Evolutionary conservation across 2,888 invertebrate species (phyloP), one percentile per base, ranked within the genome.

Genomic region (Heterodera filipjevi): DNA sequence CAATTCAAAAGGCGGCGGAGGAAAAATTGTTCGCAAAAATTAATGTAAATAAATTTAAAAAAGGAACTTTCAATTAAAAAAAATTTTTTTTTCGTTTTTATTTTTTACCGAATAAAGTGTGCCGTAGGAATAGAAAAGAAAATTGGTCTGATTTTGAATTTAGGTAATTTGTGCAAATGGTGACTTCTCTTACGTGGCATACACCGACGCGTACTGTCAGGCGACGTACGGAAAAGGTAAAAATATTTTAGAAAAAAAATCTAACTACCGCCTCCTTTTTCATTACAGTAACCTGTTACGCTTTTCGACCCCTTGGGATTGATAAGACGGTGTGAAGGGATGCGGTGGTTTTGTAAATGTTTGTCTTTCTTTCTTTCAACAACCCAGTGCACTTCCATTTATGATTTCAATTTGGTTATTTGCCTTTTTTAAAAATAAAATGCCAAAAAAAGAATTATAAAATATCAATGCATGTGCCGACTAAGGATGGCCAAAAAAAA

Each of bases 1-100:
- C 87, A 19, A 88, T 88, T 77, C 88, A 88, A 81, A 84, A 82
- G 77, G 88, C 87, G 12, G 88, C 88, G 66, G 88, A 88, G 79
- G 86, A 87, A 81, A 86, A 86, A 46, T 79, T 84, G 32, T 84
- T 84, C 59, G 78, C 79, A 22, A 87, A 88, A 72, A 85, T 88
- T 78, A 88, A 88, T 79, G 87, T 80, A 77, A 77, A 70, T 32
- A 5, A n/a, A n/a, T n/a, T n/a, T n/a, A n/a, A n/a, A n/a, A n/a
- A n/a, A n/a, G n/a, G n/a, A n/a, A n/a, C n/a, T n/a, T n/a, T n/a
- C n/a, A n/a, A n/a, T n/a, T n/a, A n/a, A n/a, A n/a, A n/a, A n/a
- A n/a, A n/a, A 22, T 70, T 70, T 8, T 27, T 27, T 27, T 30
- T n/a, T 70, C 12, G 16, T 6, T 70, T 70, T 70, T 3, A 27